Evolutionary conservation across 2,888 invertebrate species (phyloP).

Genomic region (Phalera bucephala): DNA sequence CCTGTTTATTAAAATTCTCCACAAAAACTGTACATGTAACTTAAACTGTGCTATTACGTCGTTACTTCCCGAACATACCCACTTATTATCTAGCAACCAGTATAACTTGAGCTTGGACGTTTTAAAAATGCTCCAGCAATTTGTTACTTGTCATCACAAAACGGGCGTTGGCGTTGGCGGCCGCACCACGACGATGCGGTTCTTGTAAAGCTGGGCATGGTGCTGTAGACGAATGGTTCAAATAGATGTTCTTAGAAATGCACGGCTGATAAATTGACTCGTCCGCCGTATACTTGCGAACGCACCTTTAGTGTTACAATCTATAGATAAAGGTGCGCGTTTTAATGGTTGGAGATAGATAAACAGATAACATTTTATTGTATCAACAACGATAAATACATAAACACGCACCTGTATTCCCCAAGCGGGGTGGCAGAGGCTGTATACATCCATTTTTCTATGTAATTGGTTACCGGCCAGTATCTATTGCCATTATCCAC

Average conservation of each 20-base stretch:
- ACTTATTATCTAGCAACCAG: slow-evolving; percentile 24
- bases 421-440: too few species aligned
- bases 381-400: too few species aligned
- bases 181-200: slow-evolving; percentile 14
- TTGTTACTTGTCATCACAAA: too few species aligned
- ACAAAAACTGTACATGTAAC: slow-evolving; percentile 17
- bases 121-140: slow-evolving; percentile 17
- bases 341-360: too few species aligned
- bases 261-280: slow-evolving; percentile 51
- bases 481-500: too few species aligned
- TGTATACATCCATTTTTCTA: too few species aligned
- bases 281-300: slow-evolving; percentile 30
- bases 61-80: slow-evolving; percentile 24
- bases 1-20: too few species aligned
- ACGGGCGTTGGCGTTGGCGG: too few species aligned
- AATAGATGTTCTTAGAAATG: slow-evolving; percentile 50
- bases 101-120: slow-evolving; percentile 14
- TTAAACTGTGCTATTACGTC: slow-evolving; percentile 30
- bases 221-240: slow-evolving; percentile 42
- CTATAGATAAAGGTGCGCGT: slow-evolving; percentile 21
- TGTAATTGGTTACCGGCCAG: too few species aligned
- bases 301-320: slow-evolving; percentile 29
- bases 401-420: too few species aligned
- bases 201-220: slow-evolving; percentile 19
- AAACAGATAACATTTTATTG: too few species aligned